Conservation (phyloP, 2,113 vertebrate species). For the Capreolus pygargus region DNA sequence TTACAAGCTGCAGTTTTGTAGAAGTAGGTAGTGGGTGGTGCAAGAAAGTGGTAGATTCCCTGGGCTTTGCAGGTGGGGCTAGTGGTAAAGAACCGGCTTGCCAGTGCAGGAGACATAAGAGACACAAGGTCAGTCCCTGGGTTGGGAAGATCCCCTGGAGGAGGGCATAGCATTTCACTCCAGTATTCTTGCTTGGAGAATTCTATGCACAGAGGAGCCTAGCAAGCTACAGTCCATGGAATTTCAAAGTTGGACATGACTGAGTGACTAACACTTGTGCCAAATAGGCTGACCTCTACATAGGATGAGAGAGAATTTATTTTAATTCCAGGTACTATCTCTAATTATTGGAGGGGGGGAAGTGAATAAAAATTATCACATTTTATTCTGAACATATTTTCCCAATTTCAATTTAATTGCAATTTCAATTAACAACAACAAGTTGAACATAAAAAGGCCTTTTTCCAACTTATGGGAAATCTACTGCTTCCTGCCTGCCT, state of each 20-base stretch:
- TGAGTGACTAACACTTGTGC: neutral
- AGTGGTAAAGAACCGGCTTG: neutral
- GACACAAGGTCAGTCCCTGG: neutral
- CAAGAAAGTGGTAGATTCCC: slow-evolving; percentile 42
- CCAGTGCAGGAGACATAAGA: neutral
- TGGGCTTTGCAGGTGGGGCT: neutral
- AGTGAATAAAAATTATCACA: neutral
- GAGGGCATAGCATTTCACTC: neutral
- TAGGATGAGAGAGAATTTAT: neutral
- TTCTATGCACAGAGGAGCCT: neutral
- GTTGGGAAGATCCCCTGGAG: neutral
- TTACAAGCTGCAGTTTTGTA: slow-evolving; percentile 70
- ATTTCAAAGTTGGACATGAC: neutral
- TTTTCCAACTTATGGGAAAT: neutral
- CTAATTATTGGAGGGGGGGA: neutral
- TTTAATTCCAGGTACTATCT: neutral
- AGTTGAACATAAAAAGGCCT: neutral
- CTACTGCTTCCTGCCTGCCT: neutral
- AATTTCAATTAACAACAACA: neutral
- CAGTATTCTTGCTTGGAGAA: neutral
- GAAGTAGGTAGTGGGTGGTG: slow-evolving; percentile 66
- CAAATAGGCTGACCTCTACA: neutral
- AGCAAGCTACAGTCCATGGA: neutral
- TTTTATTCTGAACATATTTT: neutral
- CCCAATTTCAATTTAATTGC: neutral